Percentiles rank a stretch among this genome's conserved stretches.
Conservation (phyloP, 1,140 invertebrate species). For the Hyphantria cunea region DNA sequence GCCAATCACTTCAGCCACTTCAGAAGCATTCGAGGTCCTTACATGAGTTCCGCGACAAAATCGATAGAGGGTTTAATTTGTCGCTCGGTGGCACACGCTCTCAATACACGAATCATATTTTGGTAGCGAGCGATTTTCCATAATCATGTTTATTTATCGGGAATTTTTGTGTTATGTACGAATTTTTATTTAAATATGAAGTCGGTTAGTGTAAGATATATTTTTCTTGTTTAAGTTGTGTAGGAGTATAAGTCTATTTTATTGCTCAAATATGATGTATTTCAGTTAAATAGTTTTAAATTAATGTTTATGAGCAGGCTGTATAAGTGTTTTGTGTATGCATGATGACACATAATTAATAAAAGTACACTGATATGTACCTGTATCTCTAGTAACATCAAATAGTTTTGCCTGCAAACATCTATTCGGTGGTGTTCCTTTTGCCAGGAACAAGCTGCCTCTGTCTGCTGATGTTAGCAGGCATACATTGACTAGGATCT, state of each 20-base stretch:
- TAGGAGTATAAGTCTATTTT: too few species aligned
- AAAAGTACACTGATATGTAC: too few species aligned
- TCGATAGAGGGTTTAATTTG: conserved; percentile 16
- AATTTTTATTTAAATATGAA: too few species aligned
- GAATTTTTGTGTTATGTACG: conserved; percentile 2
- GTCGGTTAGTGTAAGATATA: too few species aligned
- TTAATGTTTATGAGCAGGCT: too few species aligned
- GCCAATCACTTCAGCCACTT: background rate
- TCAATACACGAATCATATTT: conserved; percentile 23
- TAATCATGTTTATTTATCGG: conserved; percentile 7
- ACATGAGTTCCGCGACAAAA: background rate
- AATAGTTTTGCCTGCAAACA: conserved; percentile 95
- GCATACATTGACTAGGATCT: conserved; percentile 94
- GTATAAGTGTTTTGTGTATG: too few species aligned
- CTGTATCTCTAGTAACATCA: conserved; percentile 94
- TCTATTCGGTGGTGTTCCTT: conserved; percentile 86
- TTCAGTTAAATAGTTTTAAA: too few species aligned
- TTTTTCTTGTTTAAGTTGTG: too few species aligned
- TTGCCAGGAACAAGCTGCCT: conserved; percentile 93
- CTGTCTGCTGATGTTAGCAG: conserved; percentile 93
- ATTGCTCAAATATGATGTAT: too few species aligned
- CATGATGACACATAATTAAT: too few species aligned
- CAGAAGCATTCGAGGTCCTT: background rate
- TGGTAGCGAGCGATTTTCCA: conserved; percentile 1
- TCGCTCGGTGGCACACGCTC: background rate